phyloP scores from a whole-genome alignment of 2,888 invertebrate species.

The Luperina nickerlii region DNA sequence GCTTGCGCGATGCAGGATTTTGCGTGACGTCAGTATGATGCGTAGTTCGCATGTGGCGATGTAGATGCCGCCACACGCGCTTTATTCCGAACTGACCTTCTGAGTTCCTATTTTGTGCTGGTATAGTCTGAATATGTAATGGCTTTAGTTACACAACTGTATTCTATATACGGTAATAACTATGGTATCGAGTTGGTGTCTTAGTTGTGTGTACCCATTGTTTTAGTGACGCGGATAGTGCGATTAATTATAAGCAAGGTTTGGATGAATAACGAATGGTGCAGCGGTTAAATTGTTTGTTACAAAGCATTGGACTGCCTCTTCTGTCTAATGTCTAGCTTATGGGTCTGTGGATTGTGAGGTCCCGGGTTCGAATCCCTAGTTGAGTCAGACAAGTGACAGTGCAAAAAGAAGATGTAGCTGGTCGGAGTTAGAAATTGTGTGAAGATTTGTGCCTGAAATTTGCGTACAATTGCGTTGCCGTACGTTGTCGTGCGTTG shows the following conservation, averaged over 20 bases:
- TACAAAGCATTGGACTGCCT: not conserved
- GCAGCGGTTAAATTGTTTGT: not conserved
- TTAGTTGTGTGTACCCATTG: conserved; percentile 30
- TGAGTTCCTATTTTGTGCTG: not conserved
- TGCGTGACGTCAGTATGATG: no score
- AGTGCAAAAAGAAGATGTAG: not conserved
- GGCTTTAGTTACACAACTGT: conserved; percentile 29
- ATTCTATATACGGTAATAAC: conserved; percentile 34
- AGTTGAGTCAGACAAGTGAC: not conserved
- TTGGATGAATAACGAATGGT: not conserved
- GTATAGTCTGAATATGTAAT: conserved; percentile 18
- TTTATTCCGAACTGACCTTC: not conserved
- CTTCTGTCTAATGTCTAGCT: fast-evolving
- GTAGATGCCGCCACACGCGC: no score
- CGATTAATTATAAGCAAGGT: conserved; percentile 1
- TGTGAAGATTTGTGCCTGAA: not conserved
- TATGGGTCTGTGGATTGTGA: not conserved
- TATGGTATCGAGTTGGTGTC: conserved; percentile 29
- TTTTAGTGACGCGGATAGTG: conserved; percentile 6
- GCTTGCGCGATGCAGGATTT: no score
- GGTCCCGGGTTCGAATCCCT: not conserved
- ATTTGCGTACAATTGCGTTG: not conserved
- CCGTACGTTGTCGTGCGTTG: no score
- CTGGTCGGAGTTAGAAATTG: not conserved
- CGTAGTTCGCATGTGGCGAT: no score